Conservation (phyloP, 2,113 vertebrate species). For the Salvelinus sp. region DNA sequence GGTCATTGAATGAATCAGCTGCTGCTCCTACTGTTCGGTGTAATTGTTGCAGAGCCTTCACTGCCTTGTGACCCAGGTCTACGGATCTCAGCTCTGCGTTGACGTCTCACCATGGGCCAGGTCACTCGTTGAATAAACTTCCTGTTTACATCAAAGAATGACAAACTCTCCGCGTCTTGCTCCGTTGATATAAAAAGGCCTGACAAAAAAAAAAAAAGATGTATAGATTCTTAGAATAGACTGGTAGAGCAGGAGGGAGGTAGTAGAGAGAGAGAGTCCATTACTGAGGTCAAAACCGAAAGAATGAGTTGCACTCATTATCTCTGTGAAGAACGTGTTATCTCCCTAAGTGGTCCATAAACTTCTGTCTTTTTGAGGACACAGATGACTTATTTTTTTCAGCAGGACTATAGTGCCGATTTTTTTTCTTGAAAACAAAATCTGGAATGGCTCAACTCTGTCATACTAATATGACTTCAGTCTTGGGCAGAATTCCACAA, state of each 20-base stretch:
- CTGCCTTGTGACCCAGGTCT: not conserved
- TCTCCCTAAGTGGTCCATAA: not conserved
- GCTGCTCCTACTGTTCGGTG: not conserved
- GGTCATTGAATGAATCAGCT: not conserved
- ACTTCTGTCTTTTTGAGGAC: not conserved
- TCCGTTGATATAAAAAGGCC: too few relatives aligned
- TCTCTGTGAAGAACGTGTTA: not conserved
- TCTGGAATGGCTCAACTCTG: not conserved
- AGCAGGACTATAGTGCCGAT: not conserved
- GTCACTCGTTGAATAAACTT: too few relatives aligned
- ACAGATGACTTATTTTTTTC: not conserved
- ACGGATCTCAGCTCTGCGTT: not conserved
- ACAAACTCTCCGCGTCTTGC: too few relatives aligned
- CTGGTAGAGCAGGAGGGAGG: too few relatives aligned
- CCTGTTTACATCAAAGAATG: too few relatives aligned
- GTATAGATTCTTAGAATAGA: too few relatives aligned
- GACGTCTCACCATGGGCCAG: too few relatives aligned
- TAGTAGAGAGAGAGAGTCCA: too few relatives aligned
- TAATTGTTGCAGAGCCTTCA: too few relatives aligned
- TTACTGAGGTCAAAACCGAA: not conserved
- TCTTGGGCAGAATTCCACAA: conserved; percentile 21
- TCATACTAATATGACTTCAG: conserved; percentile 15
- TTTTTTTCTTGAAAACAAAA: not conserved
- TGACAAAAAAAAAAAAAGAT: too few relatives aligned
- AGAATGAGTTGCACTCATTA: not conserved